A percentile compares a stretch with the other conserved stretches of the same genome.
Evolutionary conservation across 2,797 vertebrate species (phyloP).

Genomic region (Peromyscus melanophrys): DNA sequence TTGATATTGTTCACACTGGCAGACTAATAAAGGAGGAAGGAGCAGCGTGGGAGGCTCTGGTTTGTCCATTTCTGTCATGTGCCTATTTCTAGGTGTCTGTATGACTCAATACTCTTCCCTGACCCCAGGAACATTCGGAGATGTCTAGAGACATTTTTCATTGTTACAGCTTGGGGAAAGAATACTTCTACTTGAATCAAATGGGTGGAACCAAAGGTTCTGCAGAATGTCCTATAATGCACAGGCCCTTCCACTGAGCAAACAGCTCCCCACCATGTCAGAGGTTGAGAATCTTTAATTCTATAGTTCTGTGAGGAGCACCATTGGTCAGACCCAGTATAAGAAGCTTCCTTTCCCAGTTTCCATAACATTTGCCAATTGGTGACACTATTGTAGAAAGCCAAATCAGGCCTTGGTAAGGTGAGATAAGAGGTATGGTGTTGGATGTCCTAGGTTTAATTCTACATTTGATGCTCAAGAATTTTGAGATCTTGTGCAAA

Average conservation of each 20-base stretch:
- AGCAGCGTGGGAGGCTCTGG: background rate
- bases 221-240: background rate
- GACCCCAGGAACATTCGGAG: background rate
- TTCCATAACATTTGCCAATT: background rate
- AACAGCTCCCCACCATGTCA: background rate
- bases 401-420: background rate
- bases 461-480: background rate
- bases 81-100: background rate
- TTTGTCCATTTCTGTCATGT: background rate
- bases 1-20: background rate
- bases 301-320: background rate
- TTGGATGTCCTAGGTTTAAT: background rate
- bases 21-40: background rate
- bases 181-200: background rate
- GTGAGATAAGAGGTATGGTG: background rate
- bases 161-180: background rate
- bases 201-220: background rate
- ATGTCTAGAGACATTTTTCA: background rate
- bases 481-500: background rate
- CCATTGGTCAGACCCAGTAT: background rate
- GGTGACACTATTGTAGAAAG: background rate
- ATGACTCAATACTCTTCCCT: background rate
- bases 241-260: background rate
- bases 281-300: background rate
- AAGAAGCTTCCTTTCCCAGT: background rate